Percentiles rank a stretch among this genome's conserved stretches.
Evolutionary conservation across 2,113 vertebrate genomes (phyloP).

Genomic region (Phalacrocorax pelagicus): DNA sequence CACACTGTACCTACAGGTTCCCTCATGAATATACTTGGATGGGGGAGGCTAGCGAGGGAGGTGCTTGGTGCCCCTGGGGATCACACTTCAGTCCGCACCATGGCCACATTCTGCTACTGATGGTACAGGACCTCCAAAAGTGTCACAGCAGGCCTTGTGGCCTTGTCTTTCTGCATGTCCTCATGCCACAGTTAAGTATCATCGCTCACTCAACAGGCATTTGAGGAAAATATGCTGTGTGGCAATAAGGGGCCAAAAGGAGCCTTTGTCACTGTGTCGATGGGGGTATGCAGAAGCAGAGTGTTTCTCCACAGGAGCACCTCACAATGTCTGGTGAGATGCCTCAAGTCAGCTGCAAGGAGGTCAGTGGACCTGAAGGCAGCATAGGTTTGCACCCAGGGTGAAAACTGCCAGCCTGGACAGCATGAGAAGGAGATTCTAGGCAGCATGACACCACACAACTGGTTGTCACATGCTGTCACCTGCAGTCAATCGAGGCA

Average conservation of each 20-base stretch:
- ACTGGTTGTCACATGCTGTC: neutral
- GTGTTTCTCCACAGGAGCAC: neutral
- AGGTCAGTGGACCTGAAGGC: neutral
- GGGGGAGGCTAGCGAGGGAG: neutral
- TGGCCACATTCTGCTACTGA: neutral
- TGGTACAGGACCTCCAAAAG: neutral
- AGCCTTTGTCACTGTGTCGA: neutral
- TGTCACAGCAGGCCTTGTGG: neutral
- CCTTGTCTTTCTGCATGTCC: neutral
- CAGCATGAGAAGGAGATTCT: neutral
- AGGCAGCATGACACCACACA: neutral
- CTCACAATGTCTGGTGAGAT: neutral
- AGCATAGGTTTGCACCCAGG: neutral
- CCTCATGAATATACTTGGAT: neutral
- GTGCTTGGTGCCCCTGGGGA: neutral
- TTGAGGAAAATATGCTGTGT: neutral
- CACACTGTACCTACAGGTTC: neutral
- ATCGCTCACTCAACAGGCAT: neutral
- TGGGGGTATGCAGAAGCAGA: neutral
- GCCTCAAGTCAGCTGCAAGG: neutral
- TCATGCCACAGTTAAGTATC: neutral
- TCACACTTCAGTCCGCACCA: neutral
- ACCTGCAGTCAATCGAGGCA: rapidly evolving
- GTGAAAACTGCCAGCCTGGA: neutral
- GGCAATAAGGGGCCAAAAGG: neutral